phyloP scores from a whole-genome alignment of 2,888 invertebrate species.

The Aelia acuminata region DNA sequence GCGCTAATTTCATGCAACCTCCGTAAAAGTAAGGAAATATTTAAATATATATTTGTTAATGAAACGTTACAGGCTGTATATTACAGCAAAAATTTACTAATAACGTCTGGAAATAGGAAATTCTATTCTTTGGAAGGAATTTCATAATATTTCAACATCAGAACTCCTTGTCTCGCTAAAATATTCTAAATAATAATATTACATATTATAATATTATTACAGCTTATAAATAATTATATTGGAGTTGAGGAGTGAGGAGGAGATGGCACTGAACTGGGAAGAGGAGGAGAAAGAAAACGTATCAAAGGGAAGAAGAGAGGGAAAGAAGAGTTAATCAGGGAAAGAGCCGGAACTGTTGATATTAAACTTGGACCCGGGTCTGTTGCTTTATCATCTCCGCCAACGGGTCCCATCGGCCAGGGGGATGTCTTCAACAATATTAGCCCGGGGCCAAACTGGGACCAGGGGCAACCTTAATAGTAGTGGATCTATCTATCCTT shows the following conservation, averaged over 20 bases:
- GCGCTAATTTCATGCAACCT: too few species aligned
- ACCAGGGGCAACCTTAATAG: background rate
- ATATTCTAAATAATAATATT: too few species aligned
- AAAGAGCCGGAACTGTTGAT: slow-evolving; percentile 21
- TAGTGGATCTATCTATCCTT: background rate
- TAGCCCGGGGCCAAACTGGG: background rate
- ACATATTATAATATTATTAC: too few species aligned
- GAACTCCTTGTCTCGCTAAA: too few species aligned
- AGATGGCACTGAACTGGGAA: background rate
- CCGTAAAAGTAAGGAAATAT: too few species aligned
- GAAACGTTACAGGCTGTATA: too few species aligned
- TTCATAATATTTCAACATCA: too few species aligned
- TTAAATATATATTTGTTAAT: too few species aligned
- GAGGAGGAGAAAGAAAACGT: background rate
- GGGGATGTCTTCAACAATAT: background rate
- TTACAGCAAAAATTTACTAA: too few species aligned
- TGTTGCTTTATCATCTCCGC: background rate
- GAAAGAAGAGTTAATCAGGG: slow-evolving; percentile 45
- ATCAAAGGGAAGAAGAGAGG: background rate
- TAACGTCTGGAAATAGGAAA: too few species aligned
- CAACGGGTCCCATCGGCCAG: too few species aligned
- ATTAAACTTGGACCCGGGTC: background rate
- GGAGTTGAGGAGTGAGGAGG: background rate
- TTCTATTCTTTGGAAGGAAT: too few species aligned
- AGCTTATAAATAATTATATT: background rate